phyloP scores from a whole-genome alignment of 2,888 invertebrate genomes.

The Maniola hyperantus region DNA sequence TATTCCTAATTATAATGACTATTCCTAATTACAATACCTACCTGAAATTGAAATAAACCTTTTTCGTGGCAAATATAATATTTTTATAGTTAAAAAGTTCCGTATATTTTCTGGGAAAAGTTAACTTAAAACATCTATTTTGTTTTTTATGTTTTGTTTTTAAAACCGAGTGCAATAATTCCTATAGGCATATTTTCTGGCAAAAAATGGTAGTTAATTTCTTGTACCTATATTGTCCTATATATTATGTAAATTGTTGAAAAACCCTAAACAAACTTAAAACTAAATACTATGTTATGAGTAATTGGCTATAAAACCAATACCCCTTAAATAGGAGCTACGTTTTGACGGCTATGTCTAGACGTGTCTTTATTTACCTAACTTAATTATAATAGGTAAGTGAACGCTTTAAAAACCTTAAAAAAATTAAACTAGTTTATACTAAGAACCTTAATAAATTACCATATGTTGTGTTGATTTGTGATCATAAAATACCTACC shows the following conservation, averaged over 20 bases:
- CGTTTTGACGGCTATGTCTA: slow-evolving; percentile 36
- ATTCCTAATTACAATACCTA: no score
- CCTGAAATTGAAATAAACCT: not conserved
- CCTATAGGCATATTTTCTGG: no score
- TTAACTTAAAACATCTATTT: no score
- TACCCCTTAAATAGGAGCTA: slow-evolving; percentile 37
- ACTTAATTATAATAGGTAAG: not conserved
- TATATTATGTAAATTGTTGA: slow-evolving; percentile 11
- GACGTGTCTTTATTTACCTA: not conserved
- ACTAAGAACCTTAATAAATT: no score
- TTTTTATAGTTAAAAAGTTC: no score
- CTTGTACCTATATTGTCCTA: not conserved
- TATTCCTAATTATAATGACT: no score
- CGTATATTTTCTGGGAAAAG: no score
- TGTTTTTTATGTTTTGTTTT: no score
- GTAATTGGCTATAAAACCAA: slow-evolving; percentile 41
- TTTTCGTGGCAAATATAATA: not conserved
- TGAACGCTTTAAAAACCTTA: no score
- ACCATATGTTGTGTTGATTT: not conserved
- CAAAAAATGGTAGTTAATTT: not conserved
- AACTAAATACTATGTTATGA: slow-evolving; percentile 22
- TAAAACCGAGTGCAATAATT: no score
- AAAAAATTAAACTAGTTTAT: no score
- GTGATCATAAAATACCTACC: no score
- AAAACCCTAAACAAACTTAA: not conserved